Conservation (phyloP, 2,888 invertebrate species). For the Oeneis ivallda region DNA sequence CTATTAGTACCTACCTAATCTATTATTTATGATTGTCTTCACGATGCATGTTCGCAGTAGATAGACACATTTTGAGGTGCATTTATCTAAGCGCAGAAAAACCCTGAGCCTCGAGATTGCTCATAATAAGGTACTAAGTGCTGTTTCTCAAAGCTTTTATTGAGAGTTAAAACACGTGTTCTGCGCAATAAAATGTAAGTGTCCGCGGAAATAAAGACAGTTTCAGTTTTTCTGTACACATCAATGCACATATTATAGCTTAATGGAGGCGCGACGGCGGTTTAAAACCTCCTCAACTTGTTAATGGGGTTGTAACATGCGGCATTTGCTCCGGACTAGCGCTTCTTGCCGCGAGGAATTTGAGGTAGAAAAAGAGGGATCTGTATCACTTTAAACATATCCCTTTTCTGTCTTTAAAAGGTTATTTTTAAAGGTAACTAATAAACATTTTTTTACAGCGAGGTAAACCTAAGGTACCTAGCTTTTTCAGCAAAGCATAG, state of each 20-base stretch:
- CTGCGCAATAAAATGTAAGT: conserved; percentile 36
- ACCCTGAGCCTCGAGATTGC: conserved; percentile 5
- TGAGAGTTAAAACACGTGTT: conserved; percentile 32
- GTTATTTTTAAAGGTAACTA: neutral
- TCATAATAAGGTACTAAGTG: conserved; percentile 10
- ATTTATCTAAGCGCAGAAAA: conserved; percentile 8
- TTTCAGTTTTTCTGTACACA: conserved; percentile 34
- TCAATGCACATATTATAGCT: conserved; percentile 32
- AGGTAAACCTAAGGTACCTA: too few relatives aligned
- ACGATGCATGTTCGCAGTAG: neutral
- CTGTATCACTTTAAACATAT: neutral
- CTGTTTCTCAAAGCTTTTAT: conserved; percentile 20
- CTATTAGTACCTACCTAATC: too few relatives aligned
- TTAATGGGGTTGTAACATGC: conserved; percentile 27
- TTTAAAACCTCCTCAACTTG: conserved; percentile 29
- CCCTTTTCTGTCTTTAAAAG: neutral
- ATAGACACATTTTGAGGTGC: conserved; percentile 7
- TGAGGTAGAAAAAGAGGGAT: conserved; percentile 9
- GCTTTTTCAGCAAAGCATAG: too few relatives aligned
- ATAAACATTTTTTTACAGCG: neutral
- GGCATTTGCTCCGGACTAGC: conserved; percentile 16
- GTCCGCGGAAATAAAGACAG: conserved; percentile 38
- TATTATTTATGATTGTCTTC: neutral
- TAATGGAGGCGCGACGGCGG: conserved; percentile 26
- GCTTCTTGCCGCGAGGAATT: conserved; percentile 25